Evolutionary conservation across 1,140 invertebrate genomes (phyloP).

Genomic region (Streblospio benedicti): DNA sequence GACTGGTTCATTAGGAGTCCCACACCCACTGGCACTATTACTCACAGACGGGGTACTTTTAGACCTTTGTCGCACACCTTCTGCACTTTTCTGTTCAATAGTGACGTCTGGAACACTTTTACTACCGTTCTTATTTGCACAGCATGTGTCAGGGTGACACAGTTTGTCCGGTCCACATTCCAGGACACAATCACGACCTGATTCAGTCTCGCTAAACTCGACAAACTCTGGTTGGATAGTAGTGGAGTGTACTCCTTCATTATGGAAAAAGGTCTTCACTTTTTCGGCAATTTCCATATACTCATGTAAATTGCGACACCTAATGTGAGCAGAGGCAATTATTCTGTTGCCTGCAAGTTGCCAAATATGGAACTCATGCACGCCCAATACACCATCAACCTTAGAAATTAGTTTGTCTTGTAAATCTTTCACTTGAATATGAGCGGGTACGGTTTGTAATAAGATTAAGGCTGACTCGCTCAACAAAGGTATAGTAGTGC

Average conservation of each 20-base stretch:
- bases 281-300: constrained; percentile 51
- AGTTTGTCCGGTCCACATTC: constrained; percentile 38
- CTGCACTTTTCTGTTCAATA: too few species aligned
- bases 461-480: constrained; percentile 53
- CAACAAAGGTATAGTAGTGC: constrained; percentile 51
- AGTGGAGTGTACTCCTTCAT: constrained; percentile 54
- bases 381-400: constrained; percentile 51
- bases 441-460: constrained; percentile 54
- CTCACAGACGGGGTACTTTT: too few species aligned
- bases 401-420: constrained; percentile 45
- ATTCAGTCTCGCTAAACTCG: constrained; percentile 30
- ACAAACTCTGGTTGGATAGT: constrained; percentile 56
- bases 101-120: too few species aligned
- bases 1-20: too few species aligned
- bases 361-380: constrained; percentile 58
- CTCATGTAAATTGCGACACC: constrained; percentile 48
- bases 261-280: constrained; percentile 52
- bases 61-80: too few species aligned
- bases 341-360: constrained; percentile 52
- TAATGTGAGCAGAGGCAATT: constrained; percentile 54
- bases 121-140: constrained; percentile 21
- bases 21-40: too few species aligned
- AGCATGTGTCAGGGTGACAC: constrained; percentile 34
- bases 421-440: constrained; percentile 49
- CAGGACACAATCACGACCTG: constrained; percentile 23